Evolutionary conservation across 2,113 vertebrate species (phyloP), one percentile per base, ranked within the genome.

Genomic region (Tenrec ecaudatus): DNA sequence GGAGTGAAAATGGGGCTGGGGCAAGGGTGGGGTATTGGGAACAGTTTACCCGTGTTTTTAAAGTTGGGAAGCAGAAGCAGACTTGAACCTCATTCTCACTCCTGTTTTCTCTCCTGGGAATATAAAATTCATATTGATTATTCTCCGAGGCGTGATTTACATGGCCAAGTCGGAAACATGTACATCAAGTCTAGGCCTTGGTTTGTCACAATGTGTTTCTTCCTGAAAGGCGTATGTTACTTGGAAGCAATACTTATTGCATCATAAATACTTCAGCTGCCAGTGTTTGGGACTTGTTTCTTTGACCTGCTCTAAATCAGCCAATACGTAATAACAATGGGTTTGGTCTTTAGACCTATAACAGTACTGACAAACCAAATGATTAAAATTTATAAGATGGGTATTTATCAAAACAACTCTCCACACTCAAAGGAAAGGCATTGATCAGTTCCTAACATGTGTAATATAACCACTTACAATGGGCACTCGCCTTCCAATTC

Each of bases 351-450:
- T 96, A 90, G 93, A 94, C 27, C 69, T 82, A 95, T 82, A 88
- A 88, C 78, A 95, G 79, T 75, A n/a, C 6, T 82, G 75, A 93
- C 66, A 82, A 83, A 84, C 82, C 69, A 85, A 16, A 71, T 5
- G 1, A 92, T 94, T 83, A 96, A 97, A 95, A 97, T 93, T 89
- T 69, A 92, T 80, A 94, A 94, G 86, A 94, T 9, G 1, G 69
- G 10, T 36, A 86, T 97, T 97, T 97, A 96, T 94, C 69, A 96
- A 86, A 96, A 79, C 89, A 96, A 43, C 10, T 91, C 94, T 95
- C 95, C 33, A 31, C 85, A 88, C 86, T 95, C 88, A 57, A 94
- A 95, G 23, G 43, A 91, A 96, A 86, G 83, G 20, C 64, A 95
- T 86, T 77, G 82, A 93, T 93, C 84, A 81, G 27, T 60, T 69